phyloP scores from a whole-genome alignment of 2,797 vertebrate species.

The Arnoldichthys spilopterus region DNA sequence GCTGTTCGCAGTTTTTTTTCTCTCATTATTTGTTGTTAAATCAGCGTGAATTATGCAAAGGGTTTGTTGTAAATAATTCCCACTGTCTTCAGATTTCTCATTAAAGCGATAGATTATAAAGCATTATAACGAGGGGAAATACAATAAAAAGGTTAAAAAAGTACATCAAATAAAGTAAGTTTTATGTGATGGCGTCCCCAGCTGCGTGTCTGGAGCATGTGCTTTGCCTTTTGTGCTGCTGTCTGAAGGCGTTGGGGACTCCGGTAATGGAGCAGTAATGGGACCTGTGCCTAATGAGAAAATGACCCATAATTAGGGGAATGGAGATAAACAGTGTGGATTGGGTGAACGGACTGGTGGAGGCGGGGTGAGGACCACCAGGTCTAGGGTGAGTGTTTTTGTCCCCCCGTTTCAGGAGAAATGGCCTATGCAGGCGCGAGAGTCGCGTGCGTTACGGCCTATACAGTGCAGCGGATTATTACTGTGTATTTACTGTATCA shows the following conservation, averaged over 20 bases:
- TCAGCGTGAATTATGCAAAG: slow-evolving; percentile 64
- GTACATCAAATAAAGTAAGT: slow-evolving; percentile 19
- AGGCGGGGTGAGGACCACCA: background rate
- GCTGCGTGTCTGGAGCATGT: slow-evolving; percentile 1
- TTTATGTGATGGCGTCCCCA: slow-evolving; percentile 40
- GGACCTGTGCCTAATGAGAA: slow-evolving; percentile 42
- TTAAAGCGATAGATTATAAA: slow-evolving; percentile 51
- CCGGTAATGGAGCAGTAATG: slow-evolving; percentile 24
- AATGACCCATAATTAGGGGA: slow-evolving; percentile 33
- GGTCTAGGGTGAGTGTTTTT: background rate
- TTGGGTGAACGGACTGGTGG: background rate
- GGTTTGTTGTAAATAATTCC: slow-evolving; percentile 56
- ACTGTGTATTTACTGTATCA: background rate
- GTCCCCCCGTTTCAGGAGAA: background rate
- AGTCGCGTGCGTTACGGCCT: background rate
- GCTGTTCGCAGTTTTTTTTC: slow-evolving; percentile 40
- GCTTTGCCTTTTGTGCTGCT: background rate
- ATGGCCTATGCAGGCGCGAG: background rate
- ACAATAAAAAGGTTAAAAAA: background rate
- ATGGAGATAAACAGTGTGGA: slow-evolving; percentile 26
- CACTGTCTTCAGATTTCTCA: slow-evolving; percentile 48
- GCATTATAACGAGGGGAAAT: slow-evolving; percentile 42
- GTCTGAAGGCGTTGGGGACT: background rate
- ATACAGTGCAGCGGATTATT: slow-evolving; percentile 7
- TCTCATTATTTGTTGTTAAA: slow-evolving; percentile 23